Conservation (phyloP, 2,888 invertebrate species). For the Polietes domitor region DNA sequence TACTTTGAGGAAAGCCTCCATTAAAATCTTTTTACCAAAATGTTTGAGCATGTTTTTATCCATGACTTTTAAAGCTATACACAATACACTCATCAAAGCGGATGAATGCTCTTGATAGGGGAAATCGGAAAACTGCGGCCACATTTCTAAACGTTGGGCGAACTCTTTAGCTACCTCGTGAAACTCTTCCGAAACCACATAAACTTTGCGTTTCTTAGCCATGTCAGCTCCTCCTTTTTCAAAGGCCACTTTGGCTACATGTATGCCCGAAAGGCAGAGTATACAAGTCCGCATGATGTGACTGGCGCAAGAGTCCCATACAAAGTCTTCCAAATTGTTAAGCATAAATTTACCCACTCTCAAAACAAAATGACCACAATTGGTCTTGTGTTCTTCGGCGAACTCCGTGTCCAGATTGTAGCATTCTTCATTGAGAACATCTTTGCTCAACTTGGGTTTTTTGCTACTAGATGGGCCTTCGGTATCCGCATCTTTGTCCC, state of each 20-base stretch:
- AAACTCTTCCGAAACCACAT: conserved; percentile 83
- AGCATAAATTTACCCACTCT: conserved; percentile 88
- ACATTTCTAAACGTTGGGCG: conserved; percentile 84
- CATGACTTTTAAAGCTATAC: conserved; percentile 83
- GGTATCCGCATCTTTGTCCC: conserved; percentile 48
- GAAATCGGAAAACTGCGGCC: conserved; percentile 90
- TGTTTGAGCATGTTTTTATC: conserved; percentile 84
- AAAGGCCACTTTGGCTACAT: conserved; percentile 82
- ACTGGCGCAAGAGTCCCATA: conserved; percentile 89
- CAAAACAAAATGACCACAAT: conserved; percentile 85
- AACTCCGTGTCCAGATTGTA: conserved; percentile 79
- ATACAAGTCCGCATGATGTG: conserved; percentile 88
- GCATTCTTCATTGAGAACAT: conserved; percentile 73
- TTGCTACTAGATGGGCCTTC: conserved; percentile 76
- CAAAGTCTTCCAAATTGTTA: conserved; percentile 92
- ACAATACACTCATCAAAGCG: conserved; percentile 85
- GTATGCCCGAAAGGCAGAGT: conserved; percentile 86
- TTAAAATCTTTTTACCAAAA: conserved; percentile 85
- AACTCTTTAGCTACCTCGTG: conserved; percentile 85
- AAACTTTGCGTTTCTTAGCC: conserved; percentile 75
- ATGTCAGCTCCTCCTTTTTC: conserved; percentile 78
- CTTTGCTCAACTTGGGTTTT: conserved; percentile 69
- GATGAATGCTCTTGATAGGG: conserved; percentile 87
- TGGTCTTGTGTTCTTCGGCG: conserved; percentile 81
- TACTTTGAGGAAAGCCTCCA: conserved; percentile 78